These are phyloP conservation scores for Andrena bicolor DNA, from an alignment of 2,888 invertebrate species.

Conservation along the genomic window DNA sequence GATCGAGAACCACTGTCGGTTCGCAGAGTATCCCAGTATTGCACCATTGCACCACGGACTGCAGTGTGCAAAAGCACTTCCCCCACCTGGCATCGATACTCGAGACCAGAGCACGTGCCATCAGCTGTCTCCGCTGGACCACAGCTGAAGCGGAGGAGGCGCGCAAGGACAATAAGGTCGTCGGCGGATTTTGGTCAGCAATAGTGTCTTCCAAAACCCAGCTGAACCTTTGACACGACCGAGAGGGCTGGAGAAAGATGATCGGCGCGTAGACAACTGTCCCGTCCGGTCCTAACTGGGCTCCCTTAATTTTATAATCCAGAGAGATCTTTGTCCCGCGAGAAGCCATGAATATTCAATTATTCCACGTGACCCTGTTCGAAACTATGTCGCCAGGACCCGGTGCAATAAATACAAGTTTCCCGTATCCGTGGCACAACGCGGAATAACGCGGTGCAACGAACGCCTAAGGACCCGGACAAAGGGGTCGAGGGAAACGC, in stretches of 20 bases:
- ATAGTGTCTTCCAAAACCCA: constrained; percentile 37
- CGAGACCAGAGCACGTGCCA: constrained; percentile 83
- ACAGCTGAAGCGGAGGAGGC: constrained; percentile 79
- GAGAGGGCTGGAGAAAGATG: not conserved
- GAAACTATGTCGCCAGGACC: constrained; percentile 31
- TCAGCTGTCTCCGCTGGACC: constrained; percentile 83
- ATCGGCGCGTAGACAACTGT: constrained; percentile 1
- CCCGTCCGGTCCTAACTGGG: constrained; percentile 9
- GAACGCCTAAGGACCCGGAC: constrained; percentile 27
- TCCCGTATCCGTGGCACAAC: constrained; percentile 43
- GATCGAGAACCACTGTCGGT: constrained; percentile 75
- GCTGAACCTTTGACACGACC: constrained; percentile 7
- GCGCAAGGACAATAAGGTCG: constrained; percentile 60
- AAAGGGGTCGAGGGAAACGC: constrained; percentile 27
- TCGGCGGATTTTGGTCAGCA: constrained; percentile 45
- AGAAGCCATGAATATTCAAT: constrained; percentile 55
- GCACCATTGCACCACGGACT: constrained; percentile 74
- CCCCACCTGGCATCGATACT: constrained; percentile 75
- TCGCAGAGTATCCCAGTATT: constrained; percentile 70
- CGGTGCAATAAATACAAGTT: constrained; percentile 51
- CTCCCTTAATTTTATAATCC: constrained; percentile 28
- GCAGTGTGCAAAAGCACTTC: constrained; percentile 76
- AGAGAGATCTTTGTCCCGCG: constrained; percentile 1
- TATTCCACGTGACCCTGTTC: constrained; percentile 44
- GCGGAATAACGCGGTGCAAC: constrained; percentile 40